These are phyloP conservation scores for Plebejus anna DNA, from an alignment of 2,888 invertebrate genomes.

Conservation along the genomic window DNA sequence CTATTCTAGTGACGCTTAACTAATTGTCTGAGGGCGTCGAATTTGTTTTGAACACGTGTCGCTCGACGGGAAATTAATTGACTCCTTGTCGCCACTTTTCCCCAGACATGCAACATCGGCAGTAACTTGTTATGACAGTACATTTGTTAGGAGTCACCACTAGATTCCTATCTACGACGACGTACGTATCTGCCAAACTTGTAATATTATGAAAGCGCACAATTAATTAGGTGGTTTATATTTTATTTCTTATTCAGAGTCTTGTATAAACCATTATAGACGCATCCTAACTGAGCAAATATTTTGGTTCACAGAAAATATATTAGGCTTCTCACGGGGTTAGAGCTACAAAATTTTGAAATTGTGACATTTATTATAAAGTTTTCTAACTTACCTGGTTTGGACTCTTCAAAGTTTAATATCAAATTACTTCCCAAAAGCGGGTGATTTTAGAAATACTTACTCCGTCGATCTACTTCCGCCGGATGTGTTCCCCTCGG, in stretches of 20 bases:
- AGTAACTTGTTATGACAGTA: conserved; percentile 12
- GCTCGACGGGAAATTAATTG: conserved; percentile 26
- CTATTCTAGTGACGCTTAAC: conserved; percentile 27
- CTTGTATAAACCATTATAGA: neutral
- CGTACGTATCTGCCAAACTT: neutral
- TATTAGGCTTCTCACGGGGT: neutral
- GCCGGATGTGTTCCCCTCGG: conserved; percentile 31
- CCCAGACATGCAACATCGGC: conserved; percentile 6
- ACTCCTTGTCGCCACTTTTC: conserved; percentile 7
- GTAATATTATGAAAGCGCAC: neutral
- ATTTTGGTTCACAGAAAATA: too few species aligned
- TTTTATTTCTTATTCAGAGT: neutral
- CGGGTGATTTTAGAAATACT: conserved; percentile 32
- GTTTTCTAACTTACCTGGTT: neutral
- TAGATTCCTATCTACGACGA: neutral
- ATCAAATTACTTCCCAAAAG: conserved; percentile 40
- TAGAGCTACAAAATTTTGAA: neutral
- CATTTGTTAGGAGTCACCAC: neutral
- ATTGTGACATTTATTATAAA: neutral
- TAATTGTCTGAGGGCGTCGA: conserved; percentile 28
- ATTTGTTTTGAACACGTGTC: conserved; percentile 29
- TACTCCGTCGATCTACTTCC: conserved; percentile 29
- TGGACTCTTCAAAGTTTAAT: neutral
- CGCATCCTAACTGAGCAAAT: neutral
- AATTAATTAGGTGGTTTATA: neutral